A percentile compares a stretch with the other conserved stretches of the same genome.
Evolutionary conservation across 2,797 vertebrate species (phyloP).

Genomic region (Phylloscopus collybita): DNA sequence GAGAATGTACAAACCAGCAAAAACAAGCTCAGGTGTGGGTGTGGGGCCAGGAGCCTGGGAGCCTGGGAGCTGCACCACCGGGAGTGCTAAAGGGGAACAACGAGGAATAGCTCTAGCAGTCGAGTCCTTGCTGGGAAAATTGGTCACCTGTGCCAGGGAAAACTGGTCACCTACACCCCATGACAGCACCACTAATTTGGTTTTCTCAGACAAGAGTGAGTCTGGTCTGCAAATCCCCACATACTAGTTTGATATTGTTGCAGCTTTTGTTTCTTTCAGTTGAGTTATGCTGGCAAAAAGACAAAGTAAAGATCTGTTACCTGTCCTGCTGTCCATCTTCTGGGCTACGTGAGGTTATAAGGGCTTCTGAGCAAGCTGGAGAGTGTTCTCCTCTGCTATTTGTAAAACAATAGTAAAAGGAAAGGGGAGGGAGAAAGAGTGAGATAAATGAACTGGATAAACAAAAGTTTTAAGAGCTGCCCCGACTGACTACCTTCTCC

Average conservation of each 20-base stretch:
- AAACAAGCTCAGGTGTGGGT: neutral
- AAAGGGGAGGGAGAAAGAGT: fast-evolving
- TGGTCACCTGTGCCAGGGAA: neutral
- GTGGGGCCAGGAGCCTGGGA: neutral
- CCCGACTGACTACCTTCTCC: neutral
- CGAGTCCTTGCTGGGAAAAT: neutral
- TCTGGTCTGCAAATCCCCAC: neutral
- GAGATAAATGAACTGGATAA: neutral
- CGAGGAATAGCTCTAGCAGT: neutral
- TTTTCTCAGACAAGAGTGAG: neutral
- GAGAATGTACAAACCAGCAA: neutral
- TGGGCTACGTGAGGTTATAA: neutral
- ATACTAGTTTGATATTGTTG: neutral
- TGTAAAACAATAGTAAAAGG: neutral
- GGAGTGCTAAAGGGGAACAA: neutral
- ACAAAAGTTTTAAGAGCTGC: neutral
- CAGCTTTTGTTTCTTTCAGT: neutral
- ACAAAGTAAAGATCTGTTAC: neutral
- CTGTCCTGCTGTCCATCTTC: neutral
- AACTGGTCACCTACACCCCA: neutral
- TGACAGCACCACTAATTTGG: fast-evolving
- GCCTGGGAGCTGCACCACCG: neutral
- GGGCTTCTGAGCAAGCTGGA: neutral
- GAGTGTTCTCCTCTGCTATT: neutral
- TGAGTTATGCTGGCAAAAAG: neutral